Conservation (phyloP, 2,888 invertebrate genomes). For the Drosophila eohydei region DNA sequence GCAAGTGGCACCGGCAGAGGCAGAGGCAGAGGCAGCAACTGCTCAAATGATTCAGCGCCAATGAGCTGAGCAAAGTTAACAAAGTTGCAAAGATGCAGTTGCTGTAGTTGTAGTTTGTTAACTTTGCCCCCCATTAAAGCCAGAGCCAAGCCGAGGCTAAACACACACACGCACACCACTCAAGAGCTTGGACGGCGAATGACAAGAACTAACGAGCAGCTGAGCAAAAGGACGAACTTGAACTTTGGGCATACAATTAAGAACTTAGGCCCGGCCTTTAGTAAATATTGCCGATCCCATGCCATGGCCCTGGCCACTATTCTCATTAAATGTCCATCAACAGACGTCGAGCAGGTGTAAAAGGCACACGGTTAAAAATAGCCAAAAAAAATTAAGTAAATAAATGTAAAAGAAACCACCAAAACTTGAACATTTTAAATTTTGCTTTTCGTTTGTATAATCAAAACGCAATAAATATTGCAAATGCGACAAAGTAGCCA, state of each 20-base stretch:
- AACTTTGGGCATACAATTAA: slow-evolving; percentile 59
- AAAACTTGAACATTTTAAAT: slow-evolving; percentile 11
- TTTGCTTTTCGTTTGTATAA: slow-evolving; percentile 44
- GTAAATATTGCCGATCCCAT: not conserved
- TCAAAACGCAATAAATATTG: slow-evolving; percentile 78
- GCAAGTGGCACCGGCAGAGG: slow-evolving; percentile 2
- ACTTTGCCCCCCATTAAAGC: slow-evolving; percentile 63
- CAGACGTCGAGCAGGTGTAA: not conserved
- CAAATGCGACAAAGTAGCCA: slow-evolving; percentile 70
- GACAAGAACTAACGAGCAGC: slow-evolving; percentile 20
- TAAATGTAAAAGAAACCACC: not conserved
- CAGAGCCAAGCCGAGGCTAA: slow-evolving; percentile 20
- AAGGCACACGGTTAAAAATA: not conserved
- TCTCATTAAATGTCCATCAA: slow-evolving; percentile 58
- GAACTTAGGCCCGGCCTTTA: slow-evolving; percentile 26
- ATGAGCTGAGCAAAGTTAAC: slow-evolving; percentile 66
- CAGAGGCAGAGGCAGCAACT: not conserved
- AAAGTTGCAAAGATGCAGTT: slow-evolving; percentile 52
- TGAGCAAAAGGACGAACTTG: slow-evolving; percentile 24
- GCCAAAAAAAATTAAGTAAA: not conserved
- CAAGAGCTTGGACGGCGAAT: not conserved
- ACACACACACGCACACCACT: not conserved
- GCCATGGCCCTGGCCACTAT: slow-evolving; percentile 39
- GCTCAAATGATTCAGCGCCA: slow-evolving; percentile 52
- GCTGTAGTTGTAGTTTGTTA: slow-evolving; percentile 60